A percentile compares a stretch with the other conserved stretches of the same genome.
These are phyloP conservation scores for Macropodus opercularis DNA, from an alignment of 2,797 vertebrate genomes.

Conservation along the genomic window DNA sequence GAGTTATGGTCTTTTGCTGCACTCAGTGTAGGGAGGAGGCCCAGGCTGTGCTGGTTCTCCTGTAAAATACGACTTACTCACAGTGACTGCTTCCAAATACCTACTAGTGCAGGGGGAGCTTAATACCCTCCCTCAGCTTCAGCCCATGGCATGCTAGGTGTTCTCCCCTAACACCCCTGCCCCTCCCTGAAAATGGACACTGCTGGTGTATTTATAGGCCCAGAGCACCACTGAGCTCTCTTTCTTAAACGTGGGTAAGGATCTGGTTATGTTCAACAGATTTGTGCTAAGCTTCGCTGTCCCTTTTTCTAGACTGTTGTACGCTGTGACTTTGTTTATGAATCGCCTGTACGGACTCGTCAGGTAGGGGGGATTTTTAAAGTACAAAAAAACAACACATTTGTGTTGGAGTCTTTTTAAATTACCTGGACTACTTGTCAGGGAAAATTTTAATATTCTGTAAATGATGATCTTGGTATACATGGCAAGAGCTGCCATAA, in stretches of 20 bases:
- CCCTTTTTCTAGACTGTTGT: conserved; percentile 48
- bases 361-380: no score
- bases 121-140: conserved; percentile 43
- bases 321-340: conserved; percentile 14
- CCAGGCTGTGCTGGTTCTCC: conserved; percentile 42
- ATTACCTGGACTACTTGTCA: not conserved
- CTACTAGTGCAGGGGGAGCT: conserved; percentile 32
- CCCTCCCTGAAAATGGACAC: conserved; percentile 79
- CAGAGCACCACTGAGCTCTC: conserved; percentile 61
- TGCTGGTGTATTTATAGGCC: conserved; percentile 82
- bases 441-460: no score
- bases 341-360: conserved; percentile 31
- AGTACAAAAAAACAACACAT: not conserved
- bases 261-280: conserved; percentile 46
- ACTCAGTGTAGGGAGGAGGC: conserved; percentile 37
- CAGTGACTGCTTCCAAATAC: conserved; percentile 47
- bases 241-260: conserved; percentile 70
- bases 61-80: conserved; percentile 47
- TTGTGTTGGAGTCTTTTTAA: not conserved
- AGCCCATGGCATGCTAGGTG: conserved; percentile 59
- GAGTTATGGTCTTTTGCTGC: conserved; percentile 35
- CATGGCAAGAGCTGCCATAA: no score
- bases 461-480: no score
- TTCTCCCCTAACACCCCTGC: conserved; percentile 41
- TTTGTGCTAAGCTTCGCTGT: conserved; percentile 36